Base-by-base conservation (phyloP, 2,113 vertebrate species). In the Lepisosteus osseus region DNA sequence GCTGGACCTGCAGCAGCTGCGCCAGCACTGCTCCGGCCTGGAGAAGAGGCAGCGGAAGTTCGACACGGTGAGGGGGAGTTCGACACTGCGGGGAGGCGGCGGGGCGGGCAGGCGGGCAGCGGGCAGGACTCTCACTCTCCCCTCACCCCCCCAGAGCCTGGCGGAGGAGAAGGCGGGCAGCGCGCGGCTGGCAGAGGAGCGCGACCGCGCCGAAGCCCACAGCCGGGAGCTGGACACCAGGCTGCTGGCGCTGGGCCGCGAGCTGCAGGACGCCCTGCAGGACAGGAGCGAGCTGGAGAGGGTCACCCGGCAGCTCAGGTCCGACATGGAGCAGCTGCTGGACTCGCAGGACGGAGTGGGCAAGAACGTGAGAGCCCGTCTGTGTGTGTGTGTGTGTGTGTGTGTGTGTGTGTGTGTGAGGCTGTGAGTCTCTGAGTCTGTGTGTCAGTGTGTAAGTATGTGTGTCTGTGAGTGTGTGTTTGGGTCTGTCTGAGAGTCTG, bases 1-100 rank as follows among this genome's bases (percentile, higher is more conserved):
- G 0, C 74, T 97, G 68, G 95, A 94, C 64, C 80, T 96, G 74
- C 95, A 95, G 78, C 92, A 92, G 47, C 94, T 96, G 77, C 87
- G 94, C 62, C 94, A 96, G 82, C 94, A 94, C 61, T 93, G 95
- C 79, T 86, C 86, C 0, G 73, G 89, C 0, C 89, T 97, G 13
- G 95, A 97, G 80, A 96, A 96, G 84, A 93, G 94, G 77, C 95
- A 97, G 83, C 95, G 94, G 82, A 97, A 95, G 75, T 96, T 96
- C 3, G 95, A 97, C 82, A 95, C 96, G 94, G 95, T 96, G n/a
- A 68, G 72, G 61, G 13, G 44, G n/a, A 59, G 56, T 13, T 59
- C 13, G 56, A 59, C 9, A n/a, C 56, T 3, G 4, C 13, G 4
- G 40, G 13, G 42, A 43, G 54, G 55, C 12, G 11, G 51, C 56